A percentile compares a stretch with the other conserved stretches of the same genome.
These are phyloP conservation scores for Scaeva pyrastri DNA, from an alignment of 2,888 invertebrate genomes.

Conservation along the genomic window DNA sequence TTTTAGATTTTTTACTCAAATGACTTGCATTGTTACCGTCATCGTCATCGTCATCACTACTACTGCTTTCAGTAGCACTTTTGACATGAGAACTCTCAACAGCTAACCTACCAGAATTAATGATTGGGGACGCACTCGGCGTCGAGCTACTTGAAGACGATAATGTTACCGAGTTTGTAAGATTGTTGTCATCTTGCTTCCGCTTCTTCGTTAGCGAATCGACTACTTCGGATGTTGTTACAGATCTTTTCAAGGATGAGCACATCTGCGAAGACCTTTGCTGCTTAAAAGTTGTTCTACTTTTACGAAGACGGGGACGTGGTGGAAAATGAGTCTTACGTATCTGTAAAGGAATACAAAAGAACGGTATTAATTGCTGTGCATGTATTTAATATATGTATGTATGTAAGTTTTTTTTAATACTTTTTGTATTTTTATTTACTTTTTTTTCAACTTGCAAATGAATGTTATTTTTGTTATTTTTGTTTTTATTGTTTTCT, in stretches of 20 bases:
- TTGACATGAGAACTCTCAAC: conserved; percentile 36
- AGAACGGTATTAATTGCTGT: not conserved
- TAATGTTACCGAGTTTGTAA: conserved; percentile 17
- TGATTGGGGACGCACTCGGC: conserved; percentile 45
- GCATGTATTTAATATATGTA: not conserved
- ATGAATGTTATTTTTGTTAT: conserved; percentile 2
- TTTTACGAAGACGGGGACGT: conserved; percentile 85
- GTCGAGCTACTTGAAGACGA: conserved; percentile 42
- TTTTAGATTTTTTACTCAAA: conserved; percentile 34
- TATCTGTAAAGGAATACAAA: conserved; percentile 83
- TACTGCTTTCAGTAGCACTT: conserved; percentile 65
- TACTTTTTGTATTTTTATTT: conserved; percentile 8
- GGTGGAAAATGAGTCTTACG: conserved; percentile 89
- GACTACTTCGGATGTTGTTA: conserved; percentile 27
- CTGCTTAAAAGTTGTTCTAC: conserved; percentile 54
- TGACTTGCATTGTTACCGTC: conserved; percentile 40
- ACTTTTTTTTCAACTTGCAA: conserved; percentile 24
- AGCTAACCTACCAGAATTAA: conserved; percentile 61
- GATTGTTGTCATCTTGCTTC: conserved; percentile 11
- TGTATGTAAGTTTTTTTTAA: conserved; percentile 5
- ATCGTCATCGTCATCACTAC: conserved; percentile 57
- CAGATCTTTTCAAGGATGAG: conserved; percentile 18
- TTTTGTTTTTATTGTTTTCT: not conserved
- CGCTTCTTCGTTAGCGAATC: conserved; percentile 12
- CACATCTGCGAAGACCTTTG: conserved; percentile 3